Evolutionary conservation across 2,113 vertebrate genomes (phyloP).

Genomic region (Indicator indicator): DNA sequence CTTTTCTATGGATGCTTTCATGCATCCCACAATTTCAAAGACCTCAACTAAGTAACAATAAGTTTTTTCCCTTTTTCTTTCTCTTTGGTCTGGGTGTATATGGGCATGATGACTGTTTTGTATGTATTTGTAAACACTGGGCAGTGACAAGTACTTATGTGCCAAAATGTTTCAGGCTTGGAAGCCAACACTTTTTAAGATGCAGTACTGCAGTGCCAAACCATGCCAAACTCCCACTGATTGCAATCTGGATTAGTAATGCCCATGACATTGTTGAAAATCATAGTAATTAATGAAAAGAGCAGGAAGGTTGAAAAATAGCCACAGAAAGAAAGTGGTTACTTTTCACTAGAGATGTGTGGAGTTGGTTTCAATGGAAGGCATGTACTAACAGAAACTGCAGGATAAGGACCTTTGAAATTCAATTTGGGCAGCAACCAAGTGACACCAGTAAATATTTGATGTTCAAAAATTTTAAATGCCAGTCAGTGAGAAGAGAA

Average conservation of each 20-base stretch:
- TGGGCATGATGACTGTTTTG: neutral
- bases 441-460: conserved; percentile 37
- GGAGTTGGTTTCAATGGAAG: neutral
- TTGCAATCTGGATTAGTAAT: conserved; percentile 16
- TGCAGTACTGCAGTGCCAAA: neutral
- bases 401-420: conserved; percentile 33
- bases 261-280: neutral
- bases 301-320: neutral
- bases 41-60: rapidly evolving
- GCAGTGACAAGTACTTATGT: neutral
- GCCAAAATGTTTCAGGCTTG: neutral
- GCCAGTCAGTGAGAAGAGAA: neutral
- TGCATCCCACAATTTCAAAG: neutral
- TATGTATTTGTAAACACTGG: neutral
- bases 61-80: neutral
- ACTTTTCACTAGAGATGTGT: neutral
- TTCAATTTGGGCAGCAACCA: conserved; percentile 19
- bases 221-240: neutral
- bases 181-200: neutral
- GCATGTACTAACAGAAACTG: neutral
- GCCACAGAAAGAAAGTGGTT: neutral
- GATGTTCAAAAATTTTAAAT: conserved; percentile 26
- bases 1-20: neutral
- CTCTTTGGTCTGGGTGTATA: neutral
- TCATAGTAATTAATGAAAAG: neutral